Conservation (phyloP, 92 coral and sea anemone genomes). For the Hydrozoanthus gracilis region DNA sequence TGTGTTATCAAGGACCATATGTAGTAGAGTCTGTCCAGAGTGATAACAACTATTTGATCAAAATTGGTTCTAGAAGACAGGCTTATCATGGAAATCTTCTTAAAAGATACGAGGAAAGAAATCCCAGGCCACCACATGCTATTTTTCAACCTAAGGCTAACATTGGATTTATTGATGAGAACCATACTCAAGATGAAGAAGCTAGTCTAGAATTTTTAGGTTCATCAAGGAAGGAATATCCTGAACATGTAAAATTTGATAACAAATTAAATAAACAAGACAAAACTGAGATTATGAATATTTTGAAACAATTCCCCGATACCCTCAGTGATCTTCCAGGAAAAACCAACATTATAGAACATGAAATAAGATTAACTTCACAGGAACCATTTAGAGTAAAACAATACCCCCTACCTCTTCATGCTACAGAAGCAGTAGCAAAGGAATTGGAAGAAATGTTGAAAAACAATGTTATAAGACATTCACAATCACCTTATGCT, state of each 20-base stretch:
- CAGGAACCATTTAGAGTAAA: slow-evolving; percentile 47
- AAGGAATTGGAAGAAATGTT: slow-evolving; percentile 10
- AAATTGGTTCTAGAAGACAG: not conserved
- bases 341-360: too few species aligned
- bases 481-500: not conserved
- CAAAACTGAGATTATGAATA: not conserved
- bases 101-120: slow-evolving; percentile 4
- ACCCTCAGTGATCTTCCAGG: slow-evolving; percentile 47
- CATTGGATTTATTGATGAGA: slow-evolving; percentile 6
- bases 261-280: not conserved
- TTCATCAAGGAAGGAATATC: not conserved
- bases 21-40: not conserved
- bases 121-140: not conserved
- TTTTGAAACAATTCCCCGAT: slow-evolving; percentile 26
- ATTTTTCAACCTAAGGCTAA: slow-evolving; percentile 8
- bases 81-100: slow-evolving; percentile 18
- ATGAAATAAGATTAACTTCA: slow-evolving; percentile 44
- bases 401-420: slow-evolving; percentile 54
- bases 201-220: not conserved
- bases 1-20: slow-evolving; percentile 16
- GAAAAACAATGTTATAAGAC: not conserved
- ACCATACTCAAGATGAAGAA: not conserved
- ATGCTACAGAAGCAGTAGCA: not conserved
- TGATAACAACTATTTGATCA: slow-evolving; percentile 1
- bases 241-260: slow-evolving; percentile 11